Conservation (phyloP, 2,888 invertebrate genomes). For the Hermaeophaga mercurialis region DNA sequence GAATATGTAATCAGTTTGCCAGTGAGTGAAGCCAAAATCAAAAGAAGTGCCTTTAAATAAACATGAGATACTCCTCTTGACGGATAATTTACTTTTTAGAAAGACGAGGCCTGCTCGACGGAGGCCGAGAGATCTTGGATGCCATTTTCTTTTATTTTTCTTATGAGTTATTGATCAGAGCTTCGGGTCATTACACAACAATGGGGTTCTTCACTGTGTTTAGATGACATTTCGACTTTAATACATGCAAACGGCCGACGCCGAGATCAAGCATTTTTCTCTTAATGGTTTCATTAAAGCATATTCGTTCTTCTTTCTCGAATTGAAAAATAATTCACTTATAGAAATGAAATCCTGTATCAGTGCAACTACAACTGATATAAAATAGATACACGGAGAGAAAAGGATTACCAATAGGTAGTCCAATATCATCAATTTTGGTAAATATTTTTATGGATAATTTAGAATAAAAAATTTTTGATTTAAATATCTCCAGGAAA, state of each 20-base stretch:
- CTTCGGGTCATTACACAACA: slow-evolving; percentile 28
- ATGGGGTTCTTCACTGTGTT: slow-evolving; percentile 22
- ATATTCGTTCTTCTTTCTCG: no score
- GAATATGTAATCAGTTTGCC: slow-evolving; percentile 50
- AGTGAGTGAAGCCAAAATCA: slow-evolving; percentile 48
- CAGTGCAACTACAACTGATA: no score
- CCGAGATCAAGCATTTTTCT: neutral
- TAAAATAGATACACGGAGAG: no score
- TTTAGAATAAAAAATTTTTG: no score
- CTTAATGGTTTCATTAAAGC: no score
- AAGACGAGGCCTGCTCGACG: slow-evolving; percentile 29
- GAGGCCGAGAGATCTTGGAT: slow-evolving; percentile 7
- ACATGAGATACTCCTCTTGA: slow-evolving; percentile 45
- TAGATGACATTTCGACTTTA: neutral
- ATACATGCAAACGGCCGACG: slow-evolving; percentile 6
- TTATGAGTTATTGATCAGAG: slow-evolving; percentile 33
- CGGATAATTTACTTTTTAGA: slow-evolving; percentile 44
- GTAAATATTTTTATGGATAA: no score
- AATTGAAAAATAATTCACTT: no score
- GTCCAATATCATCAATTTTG: no score
- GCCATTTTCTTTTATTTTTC: slow-evolving; percentile 24
- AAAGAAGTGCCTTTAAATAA: slow-evolving; percentile 50
- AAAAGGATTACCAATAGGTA: no score
- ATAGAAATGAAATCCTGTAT: no score
- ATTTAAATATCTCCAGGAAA: no score